These are phyloP conservation scores for Lophura nycthemera DNA, from an alignment of 2,113 vertebrate genomes.

Conservation along the genomic window DNA sequence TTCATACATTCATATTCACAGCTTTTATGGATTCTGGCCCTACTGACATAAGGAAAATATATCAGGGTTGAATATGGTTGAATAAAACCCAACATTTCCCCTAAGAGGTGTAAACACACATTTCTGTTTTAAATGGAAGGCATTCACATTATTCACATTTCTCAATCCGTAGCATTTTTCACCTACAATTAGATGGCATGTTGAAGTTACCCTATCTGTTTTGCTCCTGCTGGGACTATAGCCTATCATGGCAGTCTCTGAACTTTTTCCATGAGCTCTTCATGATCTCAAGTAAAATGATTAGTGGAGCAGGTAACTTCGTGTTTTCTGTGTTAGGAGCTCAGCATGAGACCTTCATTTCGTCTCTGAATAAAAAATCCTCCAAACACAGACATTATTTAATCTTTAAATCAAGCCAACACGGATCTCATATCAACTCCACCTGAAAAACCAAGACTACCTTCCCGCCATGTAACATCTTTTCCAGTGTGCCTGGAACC, in stretches of 20 bases:
- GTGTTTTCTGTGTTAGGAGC: background rate
- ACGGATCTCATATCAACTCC: background rate
- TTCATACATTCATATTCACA: background rate
- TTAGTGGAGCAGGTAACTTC: background rate
- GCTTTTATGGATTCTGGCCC: background rate
- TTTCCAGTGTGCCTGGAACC: background rate
- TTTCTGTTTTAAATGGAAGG: background rate
- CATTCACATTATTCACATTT: background rate
- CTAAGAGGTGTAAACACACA: background rate
- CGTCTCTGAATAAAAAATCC: background rate
- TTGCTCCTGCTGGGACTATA: background rate
- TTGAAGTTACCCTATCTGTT: background rate
- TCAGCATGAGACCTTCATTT: background rate
- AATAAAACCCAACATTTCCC: background rate
- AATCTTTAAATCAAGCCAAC: background rate
- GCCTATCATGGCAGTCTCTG: background rate
- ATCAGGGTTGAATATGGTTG: background rate
- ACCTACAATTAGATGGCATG: background rate
- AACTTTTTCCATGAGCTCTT: background rate
- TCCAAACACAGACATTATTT: background rate
- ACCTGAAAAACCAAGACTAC: background rate
- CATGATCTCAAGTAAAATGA: background rate
- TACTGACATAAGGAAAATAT: background rate
- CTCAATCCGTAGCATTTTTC: background rate
- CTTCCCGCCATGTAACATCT: background rate